Conservation (phyloP, 37 sponge, comb jelly and placozoan species). For the Agelas oroides region DNA sequence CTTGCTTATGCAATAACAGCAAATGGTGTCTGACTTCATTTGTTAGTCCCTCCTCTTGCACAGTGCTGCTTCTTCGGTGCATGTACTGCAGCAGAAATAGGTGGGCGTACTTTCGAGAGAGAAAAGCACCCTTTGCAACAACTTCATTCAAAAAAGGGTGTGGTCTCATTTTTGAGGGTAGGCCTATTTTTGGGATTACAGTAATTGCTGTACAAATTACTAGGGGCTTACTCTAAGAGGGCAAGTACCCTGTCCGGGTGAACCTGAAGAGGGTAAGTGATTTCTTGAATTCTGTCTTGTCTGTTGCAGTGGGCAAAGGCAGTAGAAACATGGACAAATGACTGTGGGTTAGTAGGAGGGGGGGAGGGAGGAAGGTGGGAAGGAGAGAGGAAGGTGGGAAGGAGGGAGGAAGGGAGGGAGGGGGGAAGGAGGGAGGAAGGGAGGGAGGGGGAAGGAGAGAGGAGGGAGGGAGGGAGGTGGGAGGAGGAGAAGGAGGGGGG, state of each 20-base stretch:
- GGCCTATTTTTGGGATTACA: no score
- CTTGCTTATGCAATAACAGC: no score
- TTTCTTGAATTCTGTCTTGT: constrained; percentile 69
- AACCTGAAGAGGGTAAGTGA: constrained; percentile 62
- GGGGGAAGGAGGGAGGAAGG: not conserved
- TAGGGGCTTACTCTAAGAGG: constrained; percentile 69
- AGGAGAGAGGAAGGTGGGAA: constrained; percentile 4
- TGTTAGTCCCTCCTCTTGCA: no score
- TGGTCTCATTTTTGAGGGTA: no score
- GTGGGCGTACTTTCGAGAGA: no score
- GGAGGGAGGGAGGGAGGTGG: not conserved
- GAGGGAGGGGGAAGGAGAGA: not conserved
- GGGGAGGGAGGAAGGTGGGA: not conserved
- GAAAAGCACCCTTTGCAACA: no score
- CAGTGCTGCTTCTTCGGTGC: no score
- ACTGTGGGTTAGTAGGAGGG: constrained; percentile 34
- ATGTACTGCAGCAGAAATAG: no score
- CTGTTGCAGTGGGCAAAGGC: constrained; percentile 91
- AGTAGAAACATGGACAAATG: constrained; percentile 89
- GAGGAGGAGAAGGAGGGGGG: no score
- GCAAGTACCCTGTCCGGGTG: constrained; percentile 67
- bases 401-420: not conserved
- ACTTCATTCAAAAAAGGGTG: no score
- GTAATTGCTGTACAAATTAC: no score
- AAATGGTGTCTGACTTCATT: no score